Conservation (phyloP, 2,113 vertebrate genomes). For the Noctilio leporinus region DNA sequence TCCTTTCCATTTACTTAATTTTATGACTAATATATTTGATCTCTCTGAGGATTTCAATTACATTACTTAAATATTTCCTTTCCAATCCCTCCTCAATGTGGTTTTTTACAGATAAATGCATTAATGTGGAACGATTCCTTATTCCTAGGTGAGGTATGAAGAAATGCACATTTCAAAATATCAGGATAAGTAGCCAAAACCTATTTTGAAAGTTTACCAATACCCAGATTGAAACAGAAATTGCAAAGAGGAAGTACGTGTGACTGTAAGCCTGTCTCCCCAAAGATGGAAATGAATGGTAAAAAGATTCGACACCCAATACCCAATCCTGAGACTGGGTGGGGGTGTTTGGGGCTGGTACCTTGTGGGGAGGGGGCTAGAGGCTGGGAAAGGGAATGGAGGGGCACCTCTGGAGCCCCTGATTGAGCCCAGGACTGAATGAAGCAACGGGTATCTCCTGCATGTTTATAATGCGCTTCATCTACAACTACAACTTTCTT, state of each 20-base stretch:
- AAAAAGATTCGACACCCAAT: neutral
- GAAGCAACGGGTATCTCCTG: neutral
- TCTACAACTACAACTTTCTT: neutral
- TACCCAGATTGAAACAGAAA: neutral
- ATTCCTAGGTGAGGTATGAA: neutral
- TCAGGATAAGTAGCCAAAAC: neutral
- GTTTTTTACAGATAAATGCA: neutral
- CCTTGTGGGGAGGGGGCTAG: no score
- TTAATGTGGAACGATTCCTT: neutral
- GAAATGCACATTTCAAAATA: neutral
- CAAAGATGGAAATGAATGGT: fast-evolving
- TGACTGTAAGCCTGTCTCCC: neutral
- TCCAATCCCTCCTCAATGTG: neutral
- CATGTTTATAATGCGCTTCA: neutral
- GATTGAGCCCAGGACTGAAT: neutral
- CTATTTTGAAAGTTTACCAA: neutral
- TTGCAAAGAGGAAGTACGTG: neutral
- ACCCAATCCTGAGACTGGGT: fast-evolving
- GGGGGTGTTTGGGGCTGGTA: neutral
- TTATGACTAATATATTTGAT: neutral
- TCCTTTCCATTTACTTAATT: neutral
- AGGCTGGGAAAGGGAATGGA: fast-evolving
- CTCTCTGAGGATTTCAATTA: neutral
- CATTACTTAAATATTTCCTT: neutral
- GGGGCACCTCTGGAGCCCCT: no score